Percentiles rank a stretch among this genome's conserved stretches.
These are phyloP conservation scores for Ailurus styani DNA, from an alignment of 2,113 vertebrate species.

Conservation along the genomic window DNA sequence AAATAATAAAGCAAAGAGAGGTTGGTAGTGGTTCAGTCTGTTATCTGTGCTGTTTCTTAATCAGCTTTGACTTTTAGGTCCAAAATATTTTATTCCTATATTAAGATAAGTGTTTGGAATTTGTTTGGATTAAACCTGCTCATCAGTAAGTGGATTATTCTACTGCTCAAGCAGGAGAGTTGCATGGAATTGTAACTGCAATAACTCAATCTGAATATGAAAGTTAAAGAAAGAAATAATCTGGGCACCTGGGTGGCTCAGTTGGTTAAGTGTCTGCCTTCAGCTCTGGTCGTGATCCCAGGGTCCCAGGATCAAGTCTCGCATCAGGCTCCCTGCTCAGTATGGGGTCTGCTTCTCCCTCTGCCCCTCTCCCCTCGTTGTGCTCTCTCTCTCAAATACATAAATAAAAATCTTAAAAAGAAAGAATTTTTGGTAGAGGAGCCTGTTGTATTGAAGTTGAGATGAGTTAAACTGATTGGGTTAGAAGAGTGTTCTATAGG, in stretches of 20 bases:
- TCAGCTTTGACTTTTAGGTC: conserved; percentile 28
- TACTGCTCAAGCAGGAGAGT: background rate
- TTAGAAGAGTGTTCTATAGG: background rate
- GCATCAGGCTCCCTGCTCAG: too few relatives aligned
- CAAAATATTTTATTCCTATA: conserved; percentile 37
- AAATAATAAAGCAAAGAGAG: background rate
- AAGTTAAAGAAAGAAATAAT: background rate
- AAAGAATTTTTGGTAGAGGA: background rate
- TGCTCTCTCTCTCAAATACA: background rate
- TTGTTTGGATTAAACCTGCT: conserved; percentile 27
- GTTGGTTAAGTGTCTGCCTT: background rate
- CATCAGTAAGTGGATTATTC: background rate
- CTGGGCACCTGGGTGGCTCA: background rate
- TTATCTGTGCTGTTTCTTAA: conserved; percentile 7
- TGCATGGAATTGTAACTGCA: background rate
- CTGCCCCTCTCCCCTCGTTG: background rate
- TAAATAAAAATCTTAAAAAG: background rate
- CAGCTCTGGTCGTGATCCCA: background rate
- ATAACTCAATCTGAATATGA: background rate
- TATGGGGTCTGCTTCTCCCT: too few relatives aligned
- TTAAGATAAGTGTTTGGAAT: conserved; percentile 34
- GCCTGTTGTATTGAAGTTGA: background rate
- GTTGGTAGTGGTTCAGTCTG: background rate
- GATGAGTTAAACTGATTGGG: background rate
- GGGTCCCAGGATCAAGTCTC: background rate